These are phyloP conservation scores for Oscheius sp. DNA, from an alignment of 2,888 invertebrate species.

Conservation along the genomic window DNA sequence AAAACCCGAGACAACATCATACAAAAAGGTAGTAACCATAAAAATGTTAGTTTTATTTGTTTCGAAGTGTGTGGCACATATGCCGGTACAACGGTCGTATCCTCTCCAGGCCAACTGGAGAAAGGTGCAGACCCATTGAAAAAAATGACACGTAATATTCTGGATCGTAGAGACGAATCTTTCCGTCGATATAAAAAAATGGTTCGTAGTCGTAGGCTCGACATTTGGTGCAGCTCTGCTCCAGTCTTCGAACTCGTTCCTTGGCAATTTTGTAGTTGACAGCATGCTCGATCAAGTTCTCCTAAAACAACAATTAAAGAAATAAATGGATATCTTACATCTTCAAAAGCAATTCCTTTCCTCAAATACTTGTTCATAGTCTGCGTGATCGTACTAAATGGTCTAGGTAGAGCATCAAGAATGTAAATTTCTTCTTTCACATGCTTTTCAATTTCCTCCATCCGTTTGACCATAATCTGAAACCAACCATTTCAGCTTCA, in stretches of 20 bases:
- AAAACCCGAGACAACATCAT: too few relatives aligned
- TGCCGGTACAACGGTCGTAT: conserved; percentile 4
- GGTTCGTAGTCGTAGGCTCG: not conserved
- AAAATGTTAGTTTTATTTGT: too few relatives aligned
- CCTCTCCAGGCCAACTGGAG: conserved; percentile 12
- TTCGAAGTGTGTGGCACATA: not conserved
- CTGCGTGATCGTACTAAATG: not conserved
- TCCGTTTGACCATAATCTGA: not conserved
- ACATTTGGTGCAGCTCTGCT: conserved; percentile 4
- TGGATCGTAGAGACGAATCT: conserved; percentile 19
- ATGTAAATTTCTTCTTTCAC: conserved; percentile 14
- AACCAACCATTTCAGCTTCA: too few relatives aligned
- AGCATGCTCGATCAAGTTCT: not conserved
- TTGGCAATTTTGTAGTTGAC: conserved; percentile 5
- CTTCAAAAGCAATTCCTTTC: conserved; percentile 8
- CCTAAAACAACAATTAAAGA: not conserved
- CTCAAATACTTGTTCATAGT: conserved; percentile 1
- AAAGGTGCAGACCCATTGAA: conserved; percentile 9
- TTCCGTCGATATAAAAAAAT: conserved; percentile 1
- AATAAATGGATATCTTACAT: not conserved
- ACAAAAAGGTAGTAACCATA: too few relatives aligned
- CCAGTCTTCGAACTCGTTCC: conserved; percentile 5
- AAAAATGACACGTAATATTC: not conserved
- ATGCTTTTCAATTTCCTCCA: not conserved
- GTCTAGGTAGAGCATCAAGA: not conserved